phyloP scores from a whole-genome alignment of 2,888 invertebrate genomes.

The Gastrophysa polygoni region DNA sequence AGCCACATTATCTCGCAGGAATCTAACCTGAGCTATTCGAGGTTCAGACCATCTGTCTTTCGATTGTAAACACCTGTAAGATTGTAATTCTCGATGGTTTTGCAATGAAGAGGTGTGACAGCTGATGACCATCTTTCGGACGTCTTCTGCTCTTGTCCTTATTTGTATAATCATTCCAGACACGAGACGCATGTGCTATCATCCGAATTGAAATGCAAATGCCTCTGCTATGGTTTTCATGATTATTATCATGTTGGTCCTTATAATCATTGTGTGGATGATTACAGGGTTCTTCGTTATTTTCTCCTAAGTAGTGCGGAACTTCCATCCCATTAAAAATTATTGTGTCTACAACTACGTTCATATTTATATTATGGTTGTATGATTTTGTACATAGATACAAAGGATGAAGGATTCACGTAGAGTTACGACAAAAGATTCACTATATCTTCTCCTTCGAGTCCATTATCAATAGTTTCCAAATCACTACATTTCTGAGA shows the following conservation, averaged over 20 bases:
- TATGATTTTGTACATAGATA: too few relatives aligned
- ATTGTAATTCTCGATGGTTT: slow-evolving; percentile 31
- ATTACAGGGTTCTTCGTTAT: too few relatives aligned
- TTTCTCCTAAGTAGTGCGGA: too few relatives aligned
- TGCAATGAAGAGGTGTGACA: slow-evolving; percentile 35
- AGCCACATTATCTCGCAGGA: not conserved
- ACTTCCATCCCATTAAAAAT: too few relatives aligned
- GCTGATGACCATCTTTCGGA: slow-evolving; percentile 31
- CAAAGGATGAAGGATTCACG: too few relatives aligned
- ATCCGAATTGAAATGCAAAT: slow-evolving; percentile 31
- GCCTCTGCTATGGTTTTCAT: slow-evolving; percentile 11
- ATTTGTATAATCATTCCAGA: slow-evolving; percentile 33
- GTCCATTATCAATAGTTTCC: too few relatives aligned
- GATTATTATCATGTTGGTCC: too few relatives aligned
- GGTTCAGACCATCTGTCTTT: slow-evolving; percentile 33
- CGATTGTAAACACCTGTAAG: slow-evolving; percentile 38
- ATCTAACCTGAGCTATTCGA: slow-evolving; percentile 7
- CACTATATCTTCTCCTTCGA: too few relatives aligned
- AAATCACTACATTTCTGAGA: too few relatives aligned
- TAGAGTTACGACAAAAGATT: too few relatives aligned
- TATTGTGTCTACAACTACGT: too few relatives aligned
- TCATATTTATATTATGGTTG: too few relatives aligned
- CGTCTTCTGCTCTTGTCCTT: slow-evolving; percentile 29
- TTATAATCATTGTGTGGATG: slow-evolving; percentile 8
- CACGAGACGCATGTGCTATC: slow-evolving; percentile 28